These are phyloP conservation scores for Rutilus rutilus DNA, from an alignment of 2,113 vertebrate genomes.

Conservation along the genomic window DNA sequence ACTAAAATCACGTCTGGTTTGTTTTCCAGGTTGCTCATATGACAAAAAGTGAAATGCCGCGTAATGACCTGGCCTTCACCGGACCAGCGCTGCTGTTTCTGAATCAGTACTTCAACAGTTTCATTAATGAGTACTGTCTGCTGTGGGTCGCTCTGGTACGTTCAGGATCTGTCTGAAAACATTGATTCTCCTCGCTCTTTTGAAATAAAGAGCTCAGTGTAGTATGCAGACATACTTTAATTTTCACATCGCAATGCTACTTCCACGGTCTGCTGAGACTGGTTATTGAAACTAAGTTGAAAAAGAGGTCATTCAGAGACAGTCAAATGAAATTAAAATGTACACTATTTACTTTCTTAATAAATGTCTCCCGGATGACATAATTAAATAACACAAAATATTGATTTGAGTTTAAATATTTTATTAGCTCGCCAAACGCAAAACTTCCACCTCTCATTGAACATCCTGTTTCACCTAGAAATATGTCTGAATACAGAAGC, in stretches of 20 bases:
- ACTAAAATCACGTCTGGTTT: constrained; percentile 11
- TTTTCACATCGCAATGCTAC: not conserved
- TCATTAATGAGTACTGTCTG: constrained; percentile 84
- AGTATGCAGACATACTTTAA: not conserved
- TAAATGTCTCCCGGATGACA: too few relatives aligned
- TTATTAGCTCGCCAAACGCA: too few relatives aligned
- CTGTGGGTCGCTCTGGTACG: constrained; percentile 87
- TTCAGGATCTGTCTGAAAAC: not conserved
- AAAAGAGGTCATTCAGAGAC: not conserved
- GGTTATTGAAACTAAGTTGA: not conserved
- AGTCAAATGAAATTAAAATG: not conserved
- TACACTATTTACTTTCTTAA: not conserved
- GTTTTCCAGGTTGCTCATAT: constrained; percentile 85
- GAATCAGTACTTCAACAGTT: constrained; percentile 88
- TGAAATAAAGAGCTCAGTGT: constrained; percentile 25
- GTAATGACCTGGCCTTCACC: constrained; percentile 85
- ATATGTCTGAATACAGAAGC: too few relatives aligned
- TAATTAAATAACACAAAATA: too few relatives aligned
- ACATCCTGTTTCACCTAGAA: too few relatives aligned
- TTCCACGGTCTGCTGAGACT: not conserved
- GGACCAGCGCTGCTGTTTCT: constrained; percentile 84
- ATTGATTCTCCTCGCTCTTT: not conserved
- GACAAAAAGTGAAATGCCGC: constrained; percentile 89
- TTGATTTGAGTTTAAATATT: too few relatives aligned
- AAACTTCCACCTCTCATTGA: too few relatives aligned